Conservation (phyloP, 2,113 vertebrate genomes). For the Romanogobio albipinnatus region DNA sequence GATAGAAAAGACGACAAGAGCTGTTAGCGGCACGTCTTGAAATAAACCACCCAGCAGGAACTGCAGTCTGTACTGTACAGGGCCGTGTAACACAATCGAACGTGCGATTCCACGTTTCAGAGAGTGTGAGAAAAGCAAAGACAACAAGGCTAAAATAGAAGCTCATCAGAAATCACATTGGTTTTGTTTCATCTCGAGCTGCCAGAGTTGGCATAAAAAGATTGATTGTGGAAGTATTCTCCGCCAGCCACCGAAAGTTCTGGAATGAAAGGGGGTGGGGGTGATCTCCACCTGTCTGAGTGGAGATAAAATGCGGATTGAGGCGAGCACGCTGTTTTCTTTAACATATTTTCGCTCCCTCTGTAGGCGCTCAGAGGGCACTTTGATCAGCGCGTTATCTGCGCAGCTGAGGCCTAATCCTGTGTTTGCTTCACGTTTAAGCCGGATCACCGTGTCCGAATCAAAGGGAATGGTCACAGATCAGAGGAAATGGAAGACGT, state of each 20-base stretch:
- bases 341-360: conserved; percentile 74
- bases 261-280: conserved; percentile 71
- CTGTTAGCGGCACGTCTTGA: conserved; percentile 25
- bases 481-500: conserved; percentile 68
- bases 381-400: conserved; percentile 81
- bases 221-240: conserved; percentile 69
- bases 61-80: not conserved
- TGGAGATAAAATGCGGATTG: conserved; percentile 71
- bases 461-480: conserved; percentile 75
- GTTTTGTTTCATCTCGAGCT: conserved; percentile 62
- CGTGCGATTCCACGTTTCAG: conserved; percentile 22
- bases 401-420: conserved; percentile 77
- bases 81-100: not conserved
- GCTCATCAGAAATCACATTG: conserved; percentile 59
- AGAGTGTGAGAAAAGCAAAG: conserved; percentile 52
- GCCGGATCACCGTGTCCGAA: conserved; percentile 76
- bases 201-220: conserved; percentile 57
- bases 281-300: conserved; percentile 68
- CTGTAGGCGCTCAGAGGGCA: conserved; percentile 72
- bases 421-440: conserved; percentile 80
- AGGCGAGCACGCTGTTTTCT: conserved; percentile 63
- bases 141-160: conserved; percentile 54
- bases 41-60: conserved; percentile 35
- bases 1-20: conserved; percentile 34
- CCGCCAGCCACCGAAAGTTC: conserved; percentile 64